Conservation (phyloP, 2,113 vertebrate genomes). For the Machaerirhynchus nigripectus region DNA sequence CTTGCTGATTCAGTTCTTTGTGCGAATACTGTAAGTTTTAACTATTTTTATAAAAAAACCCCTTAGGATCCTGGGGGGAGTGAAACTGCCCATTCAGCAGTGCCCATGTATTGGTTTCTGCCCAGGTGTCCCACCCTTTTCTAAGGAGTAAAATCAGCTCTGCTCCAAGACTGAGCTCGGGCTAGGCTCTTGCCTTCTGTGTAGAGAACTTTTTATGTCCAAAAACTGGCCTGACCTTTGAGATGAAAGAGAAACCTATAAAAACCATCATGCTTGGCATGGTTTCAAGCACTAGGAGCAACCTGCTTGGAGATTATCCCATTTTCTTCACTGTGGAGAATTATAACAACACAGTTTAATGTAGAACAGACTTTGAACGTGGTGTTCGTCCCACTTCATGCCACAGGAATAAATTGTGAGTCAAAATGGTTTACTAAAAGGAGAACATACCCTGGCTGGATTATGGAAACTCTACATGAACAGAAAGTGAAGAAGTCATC, state of each 20-base stretch:
- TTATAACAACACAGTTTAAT: not conserved
- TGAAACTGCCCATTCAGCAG: not conserved
- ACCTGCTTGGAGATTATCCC: not conserved
- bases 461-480: not conserved
- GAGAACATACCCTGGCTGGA: not conserved
- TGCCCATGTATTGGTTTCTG: not conserved
- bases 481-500: not conserved
- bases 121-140: accelerated
- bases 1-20: not conserved
- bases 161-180: not conserved
- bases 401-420: not conserved
- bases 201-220: not conserved
- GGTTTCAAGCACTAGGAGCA: not conserved
- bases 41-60: not conserved
- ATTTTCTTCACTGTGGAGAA: not conserved
- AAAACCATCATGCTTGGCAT: not conserved
- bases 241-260: not conserved
- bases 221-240: not conserved
- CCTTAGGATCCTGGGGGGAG: not conserved
- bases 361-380: accelerated
- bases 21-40: not conserved
- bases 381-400: not conserved
- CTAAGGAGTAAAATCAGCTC: not conserved
- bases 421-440: not conserved
- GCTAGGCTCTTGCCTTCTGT: not conserved